These are phyloP conservation scores for Periophthalmus modestus DNA, from an alignment of 2,113 vertebrate species.

Conservation along the genomic window DNA sequence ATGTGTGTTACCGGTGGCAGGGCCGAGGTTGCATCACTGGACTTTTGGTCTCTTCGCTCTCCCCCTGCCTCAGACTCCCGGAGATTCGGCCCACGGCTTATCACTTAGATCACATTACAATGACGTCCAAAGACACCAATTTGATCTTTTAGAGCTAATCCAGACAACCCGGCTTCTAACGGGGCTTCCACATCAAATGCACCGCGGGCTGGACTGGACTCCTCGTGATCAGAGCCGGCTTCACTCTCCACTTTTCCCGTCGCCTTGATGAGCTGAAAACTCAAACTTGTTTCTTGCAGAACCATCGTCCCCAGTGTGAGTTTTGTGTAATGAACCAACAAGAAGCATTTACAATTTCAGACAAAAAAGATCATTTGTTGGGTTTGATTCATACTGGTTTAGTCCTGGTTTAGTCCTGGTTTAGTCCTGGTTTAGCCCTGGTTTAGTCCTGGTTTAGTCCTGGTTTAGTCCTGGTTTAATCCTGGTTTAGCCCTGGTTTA, in stretches of 20 bases:
- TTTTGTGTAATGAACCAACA: slow-evolving; percentile 16
- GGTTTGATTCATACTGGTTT: too few species aligned
- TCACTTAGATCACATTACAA: slow-evolving; percentile 56
- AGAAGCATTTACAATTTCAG: slow-evolving; percentile 14
- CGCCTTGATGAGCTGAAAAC: slow-evolving; percentile 37
- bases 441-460: too few species aligned
- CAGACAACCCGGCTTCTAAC: slow-evolving; percentile 48
- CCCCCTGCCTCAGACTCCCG: slow-evolving; percentile 31
- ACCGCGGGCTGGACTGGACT: slow-evolving; percentile 24
- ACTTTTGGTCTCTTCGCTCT: slow-evolving; percentile 46
- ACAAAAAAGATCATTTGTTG: slow-evolving; percentile 18
- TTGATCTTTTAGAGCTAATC: slow-evolving; percentile 55
- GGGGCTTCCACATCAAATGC: slow-evolving; percentile 58
- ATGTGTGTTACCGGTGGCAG: slow-evolving; percentile 56
- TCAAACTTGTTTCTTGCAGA: slow-evolving; percentile 42
- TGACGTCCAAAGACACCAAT: slow-evolving; percentile 49
- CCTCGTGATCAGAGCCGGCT: slow-evolving; percentile 39
- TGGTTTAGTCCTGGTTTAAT: too few species aligned
- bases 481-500: too few species aligned
- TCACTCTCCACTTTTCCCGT: slow-evolving; percentile 29
- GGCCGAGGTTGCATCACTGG: slow-evolving; percentile 60
- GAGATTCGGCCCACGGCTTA: slow-evolving; percentile 42
- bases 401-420: too few species aligned
- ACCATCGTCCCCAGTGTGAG: slow-evolving; percentile 29
- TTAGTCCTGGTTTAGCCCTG: too few species aligned